phyloP scores from a whole-genome alignment of 2,113 vertebrate species.

The Stercorarius parasiticus region DNA sequence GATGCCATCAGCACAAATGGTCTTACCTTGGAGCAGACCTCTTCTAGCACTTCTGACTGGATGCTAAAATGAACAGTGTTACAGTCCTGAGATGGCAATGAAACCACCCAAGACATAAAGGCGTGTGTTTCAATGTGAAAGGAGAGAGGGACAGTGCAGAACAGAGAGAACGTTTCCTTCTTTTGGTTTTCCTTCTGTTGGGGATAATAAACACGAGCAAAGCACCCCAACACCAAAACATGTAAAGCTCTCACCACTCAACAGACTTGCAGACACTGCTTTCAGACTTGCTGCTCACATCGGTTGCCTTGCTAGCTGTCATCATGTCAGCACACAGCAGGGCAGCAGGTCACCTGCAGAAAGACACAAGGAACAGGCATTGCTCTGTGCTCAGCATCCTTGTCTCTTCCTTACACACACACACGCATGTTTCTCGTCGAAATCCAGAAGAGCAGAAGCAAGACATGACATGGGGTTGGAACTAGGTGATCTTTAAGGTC shows the following conservation, averaged over 20 bases:
- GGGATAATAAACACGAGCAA: background rate
- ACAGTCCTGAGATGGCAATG: background rate
- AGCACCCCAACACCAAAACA: background rate
- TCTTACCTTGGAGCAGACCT: background rate
- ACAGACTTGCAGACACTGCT: slow-evolving; percentile 78
- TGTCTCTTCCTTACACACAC: background rate
- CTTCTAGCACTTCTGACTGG: background rate
- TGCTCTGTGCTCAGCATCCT: background rate
- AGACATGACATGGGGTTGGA: background rate
- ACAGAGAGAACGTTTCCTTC: background rate
- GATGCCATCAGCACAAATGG: background rate
- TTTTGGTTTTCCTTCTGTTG: background rate
- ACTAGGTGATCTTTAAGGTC: background rate
- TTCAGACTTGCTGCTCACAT: slow-evolving; percentile 83
- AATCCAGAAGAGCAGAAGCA: background rate
- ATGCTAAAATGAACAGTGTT: background rate
- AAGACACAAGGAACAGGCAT: background rate
- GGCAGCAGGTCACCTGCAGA: slow-evolving; percentile 67
- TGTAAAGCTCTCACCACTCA: slow-evolving; percentile 78
- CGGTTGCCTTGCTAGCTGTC: slow-evolving; percentile 81
- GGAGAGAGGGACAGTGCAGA: background rate
- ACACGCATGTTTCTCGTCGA: rapidly evolving
- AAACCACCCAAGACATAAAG: background rate
- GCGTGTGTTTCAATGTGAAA: background rate
- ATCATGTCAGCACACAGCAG: slow-evolving; percentile 88